Evolutionary conservation across 2,113 vertebrate species (phyloP).

Genomic region (Rissa tridactyla): DNA sequence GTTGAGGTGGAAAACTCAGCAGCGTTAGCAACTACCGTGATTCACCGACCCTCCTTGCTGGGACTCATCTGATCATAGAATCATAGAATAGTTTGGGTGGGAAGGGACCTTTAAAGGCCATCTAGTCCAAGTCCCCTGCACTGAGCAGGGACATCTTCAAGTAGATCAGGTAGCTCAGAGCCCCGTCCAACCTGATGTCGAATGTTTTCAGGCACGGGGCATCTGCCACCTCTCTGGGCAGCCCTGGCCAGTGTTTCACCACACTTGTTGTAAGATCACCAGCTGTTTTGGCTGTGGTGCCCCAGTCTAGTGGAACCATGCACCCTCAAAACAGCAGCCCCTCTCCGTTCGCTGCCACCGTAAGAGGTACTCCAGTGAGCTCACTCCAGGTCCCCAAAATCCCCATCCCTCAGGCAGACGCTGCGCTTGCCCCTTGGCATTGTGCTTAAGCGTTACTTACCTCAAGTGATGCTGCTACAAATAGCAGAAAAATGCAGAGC

Average conservation of each 20-base stretch:
- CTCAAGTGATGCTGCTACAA: not conserved
- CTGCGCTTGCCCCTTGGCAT: not conserved
- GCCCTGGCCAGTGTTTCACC: not conserved
- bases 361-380: not conserved
- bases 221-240: not conserved
- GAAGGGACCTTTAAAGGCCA: not conserved
- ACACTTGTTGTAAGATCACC: too few relatives aligned
- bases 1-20: not conserved
- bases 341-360: fast-evolving
- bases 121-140: not conserved
- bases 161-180: not conserved
- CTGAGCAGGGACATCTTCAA: not conserved
- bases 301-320: not conserved
- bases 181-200: not conserved
- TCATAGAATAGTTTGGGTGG: not conserved
- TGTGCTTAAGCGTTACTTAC: not conserved
- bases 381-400: not conserved
- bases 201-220: not conserved
- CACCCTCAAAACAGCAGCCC: not conserved
- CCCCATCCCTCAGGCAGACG: not conserved
- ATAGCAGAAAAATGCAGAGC: not conserved
- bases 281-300: not conserved
- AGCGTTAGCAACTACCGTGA: not conserved
- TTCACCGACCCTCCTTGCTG: not conserved
- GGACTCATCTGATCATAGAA: not conserved